Evolutionary conservation across 2,113 vertebrate genomes (phyloP).

Genomic region (Catharus minimus): DNA sequence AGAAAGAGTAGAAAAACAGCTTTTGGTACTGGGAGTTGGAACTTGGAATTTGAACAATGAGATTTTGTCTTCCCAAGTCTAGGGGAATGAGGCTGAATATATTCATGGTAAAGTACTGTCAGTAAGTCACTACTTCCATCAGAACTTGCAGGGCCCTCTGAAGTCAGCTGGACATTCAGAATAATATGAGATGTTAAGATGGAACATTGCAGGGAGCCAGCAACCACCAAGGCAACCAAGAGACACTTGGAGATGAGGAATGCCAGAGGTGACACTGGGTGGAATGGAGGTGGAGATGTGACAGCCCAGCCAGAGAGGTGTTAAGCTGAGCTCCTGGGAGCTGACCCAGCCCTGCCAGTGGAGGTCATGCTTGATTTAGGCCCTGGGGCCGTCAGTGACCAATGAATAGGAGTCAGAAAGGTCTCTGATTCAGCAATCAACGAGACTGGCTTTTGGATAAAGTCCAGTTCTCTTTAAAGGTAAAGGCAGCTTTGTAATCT

Average conservation of each 20-base stretch:
- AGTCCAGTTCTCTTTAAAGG: neutral
- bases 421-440: neutral
- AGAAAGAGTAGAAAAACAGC: neutral
- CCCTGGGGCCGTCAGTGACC: neutral
- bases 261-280: fast-evolving
- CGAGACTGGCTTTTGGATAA: neutral
- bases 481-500: neutral
- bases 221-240: neutral
- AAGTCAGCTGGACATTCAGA: neutral
- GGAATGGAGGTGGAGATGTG: neutral
- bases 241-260: neutral
- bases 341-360: neutral
- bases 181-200: neutral
- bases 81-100: neutral
- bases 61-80: neutral
- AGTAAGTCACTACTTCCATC: neutral
- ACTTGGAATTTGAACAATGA: neutral
- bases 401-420: neutral
- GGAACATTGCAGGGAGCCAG: fast-evolving
- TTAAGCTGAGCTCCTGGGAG: fast-evolving
- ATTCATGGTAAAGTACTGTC: neutral
- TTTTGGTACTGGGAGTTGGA: neutral
- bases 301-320: too few species aligned
- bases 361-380: neutral
- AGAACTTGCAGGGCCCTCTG: neutral